Base-by-base conservation (phyloP, 2,888 invertebrate genomes). In the Heliconius cydno region DNA sequence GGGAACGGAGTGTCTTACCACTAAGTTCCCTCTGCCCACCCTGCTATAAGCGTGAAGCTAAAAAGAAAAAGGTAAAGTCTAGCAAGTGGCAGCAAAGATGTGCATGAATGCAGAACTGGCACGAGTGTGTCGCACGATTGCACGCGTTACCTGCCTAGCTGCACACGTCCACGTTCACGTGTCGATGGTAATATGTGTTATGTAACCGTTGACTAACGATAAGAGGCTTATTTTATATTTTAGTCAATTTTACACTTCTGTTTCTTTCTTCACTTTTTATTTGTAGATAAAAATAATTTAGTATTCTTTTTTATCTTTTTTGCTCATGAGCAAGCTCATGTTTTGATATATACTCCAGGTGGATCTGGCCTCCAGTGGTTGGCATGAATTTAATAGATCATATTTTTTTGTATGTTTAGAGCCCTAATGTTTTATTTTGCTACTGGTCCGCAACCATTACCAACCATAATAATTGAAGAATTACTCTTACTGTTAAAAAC, bases 91-190 rank as follows among this genome's bases (percentile, higher is more conserved):
- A 41, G 15, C 65, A 41, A 41, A 66, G 75, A 75, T 75, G 63
- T 75, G 75, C 75, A 75, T 75, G 65, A 75, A 46, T 46, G 75
- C 75, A 75, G 75, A 75, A 75, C 65, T 75, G 65, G 75, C 75
- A 63, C 77, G 76, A 57, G 77, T 63, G 77, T 46, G 71, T 77
- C 77, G 77, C 63, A 46, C 77, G 63, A 77, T 71, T 63, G 77
- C 77, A 65, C 77, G 77, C 77, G 71, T 63, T 71, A 77, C 41
- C 70, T 28, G 77, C 60, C 60, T 63, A 71, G 28, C 63, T 28
- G 77, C 60, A 34, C 73, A 38, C 60, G 72, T 73, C 41, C 25
- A 28, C 60, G 67, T 52, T 76, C 60, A 76, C 76, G 76, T 67
- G 57, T 68, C 57, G 25, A 68, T 52, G n/a, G 34, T 67, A 52